phyloP scores from a whole-genome alignment of 2,888 invertebrate genomes.

The Pachliopta kotzebuea region DNA sequence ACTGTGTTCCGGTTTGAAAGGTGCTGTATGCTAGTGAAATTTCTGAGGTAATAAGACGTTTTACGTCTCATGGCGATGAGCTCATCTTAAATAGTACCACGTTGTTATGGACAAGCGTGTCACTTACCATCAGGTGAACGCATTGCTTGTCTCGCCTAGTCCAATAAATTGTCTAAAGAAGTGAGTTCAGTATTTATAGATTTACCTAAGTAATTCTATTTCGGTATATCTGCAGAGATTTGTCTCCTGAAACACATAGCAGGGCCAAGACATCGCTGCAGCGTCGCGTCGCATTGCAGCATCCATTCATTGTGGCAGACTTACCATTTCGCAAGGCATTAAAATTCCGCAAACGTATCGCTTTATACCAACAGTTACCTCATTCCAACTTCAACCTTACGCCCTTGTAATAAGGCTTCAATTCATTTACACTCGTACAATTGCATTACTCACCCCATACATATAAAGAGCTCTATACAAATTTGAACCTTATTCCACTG shows the following conservation, averaged over 20 bases:
- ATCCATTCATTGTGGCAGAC: conserved; percentile 4
- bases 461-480: background rate
- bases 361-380: no score
- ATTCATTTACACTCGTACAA: background rate
- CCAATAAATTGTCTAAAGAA: background rate
- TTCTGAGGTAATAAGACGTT: no score
- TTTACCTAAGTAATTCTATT: background rate
- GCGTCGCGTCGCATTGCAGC: conserved; percentile 21
- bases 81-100: no score
- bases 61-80: no score
- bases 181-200: no score
- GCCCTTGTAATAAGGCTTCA: background rate
- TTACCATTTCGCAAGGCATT: conserved; percentile 7
- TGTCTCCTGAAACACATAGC: conserved; percentile 2
- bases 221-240: background rate
- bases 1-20: no score
- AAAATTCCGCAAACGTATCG: conserved; percentile 12
- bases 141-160: conserved; percentile 2
- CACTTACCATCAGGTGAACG: background rate
- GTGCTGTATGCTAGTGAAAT: background rate
- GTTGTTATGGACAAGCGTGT: no score
- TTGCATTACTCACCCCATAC: conserved; percentile 3
- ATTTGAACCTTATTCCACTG: conserved; percentile 7
- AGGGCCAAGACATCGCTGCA: conserved; percentile 7
- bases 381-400: conserved; percentile 4